These are phyloP conservation scores for Ceyx margarethae DNA, from an alignment of 2,113 vertebrate genomes.

Conservation along the genomic window DNA sequence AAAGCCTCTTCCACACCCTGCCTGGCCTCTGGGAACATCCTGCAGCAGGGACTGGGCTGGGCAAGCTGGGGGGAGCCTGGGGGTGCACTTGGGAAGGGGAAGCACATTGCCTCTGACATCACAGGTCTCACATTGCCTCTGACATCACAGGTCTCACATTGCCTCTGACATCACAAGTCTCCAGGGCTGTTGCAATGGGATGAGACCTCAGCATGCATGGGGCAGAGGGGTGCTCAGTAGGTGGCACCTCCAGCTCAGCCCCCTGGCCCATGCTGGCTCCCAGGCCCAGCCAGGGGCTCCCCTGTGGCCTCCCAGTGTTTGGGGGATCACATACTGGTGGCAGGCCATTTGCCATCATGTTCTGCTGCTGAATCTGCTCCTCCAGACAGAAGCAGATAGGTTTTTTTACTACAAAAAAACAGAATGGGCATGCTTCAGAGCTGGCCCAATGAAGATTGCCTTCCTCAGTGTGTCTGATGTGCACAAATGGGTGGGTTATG, in stretches of 20 bases:
- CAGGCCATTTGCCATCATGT: background rate
- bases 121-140: no score
- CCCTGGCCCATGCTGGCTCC: background rate
- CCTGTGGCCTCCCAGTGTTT: background rate
- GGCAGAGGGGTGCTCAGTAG: background rate
- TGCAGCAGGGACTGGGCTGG: background rate
- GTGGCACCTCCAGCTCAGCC: background rate
- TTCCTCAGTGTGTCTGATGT: background rate
- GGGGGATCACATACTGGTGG: accelerated
- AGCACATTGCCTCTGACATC: background rate
- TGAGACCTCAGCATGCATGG: background rate
- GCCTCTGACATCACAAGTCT: background rate
- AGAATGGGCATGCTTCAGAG: background rate
- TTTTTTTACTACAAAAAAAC: background rate
- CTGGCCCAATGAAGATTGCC: background rate
- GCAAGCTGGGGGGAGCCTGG: background rate
- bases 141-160: no score
- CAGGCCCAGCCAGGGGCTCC: background rate
- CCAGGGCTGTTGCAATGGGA: background rate
- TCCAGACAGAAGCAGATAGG: background rate
- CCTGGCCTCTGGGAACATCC: background rate
- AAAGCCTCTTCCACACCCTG: background rate
- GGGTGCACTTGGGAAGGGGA: background rate
- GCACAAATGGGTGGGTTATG: accelerated
- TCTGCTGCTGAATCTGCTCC: background rate